These are phyloP conservation scores for Sabatieria punctata DNA, from an alignment of 2,888 invertebrate species.

Conservation along the genomic window DNA sequence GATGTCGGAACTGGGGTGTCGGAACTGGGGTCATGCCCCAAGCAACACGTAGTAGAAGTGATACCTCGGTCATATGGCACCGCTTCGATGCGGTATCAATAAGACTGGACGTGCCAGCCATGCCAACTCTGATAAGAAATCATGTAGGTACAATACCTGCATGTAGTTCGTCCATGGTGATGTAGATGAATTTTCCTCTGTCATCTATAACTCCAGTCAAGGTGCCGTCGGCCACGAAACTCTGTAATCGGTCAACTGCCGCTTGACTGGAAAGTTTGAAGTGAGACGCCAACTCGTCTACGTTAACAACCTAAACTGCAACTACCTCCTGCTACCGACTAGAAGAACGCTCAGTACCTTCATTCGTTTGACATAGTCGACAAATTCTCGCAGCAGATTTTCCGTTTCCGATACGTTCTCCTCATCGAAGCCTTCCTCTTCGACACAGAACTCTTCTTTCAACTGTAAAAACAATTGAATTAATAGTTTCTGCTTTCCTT, in stretches of 20 bases:
- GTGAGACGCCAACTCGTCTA: conserved; percentile 27
- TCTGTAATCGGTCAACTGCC: conserved; percentile 51
- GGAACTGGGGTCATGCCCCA: too few species aligned
- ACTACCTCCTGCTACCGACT: background rate
- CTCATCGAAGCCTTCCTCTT: conserved; percentile 13
- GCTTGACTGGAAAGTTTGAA: conserved; percentile 31
- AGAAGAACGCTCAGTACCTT: conserved; percentile 15
- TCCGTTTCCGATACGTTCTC: conserved; percentile 13
- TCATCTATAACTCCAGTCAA: conserved; percentile 95
- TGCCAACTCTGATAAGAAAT: background rate
- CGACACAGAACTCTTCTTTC: conserved; percentile 25
- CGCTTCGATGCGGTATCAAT: too few species aligned
- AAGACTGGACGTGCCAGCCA: too few species aligned
- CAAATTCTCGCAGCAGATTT: conserved; percentile 22
- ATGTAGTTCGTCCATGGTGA: conserved; percentile 70
- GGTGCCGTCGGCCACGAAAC: conserved; percentile 58
- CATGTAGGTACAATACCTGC: conserved; percentile 34
- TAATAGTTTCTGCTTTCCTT: too few species aligned
- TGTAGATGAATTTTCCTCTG: conserved; percentile 93
- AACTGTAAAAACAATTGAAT: conserved; percentile 13
- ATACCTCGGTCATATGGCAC: too few species aligned
- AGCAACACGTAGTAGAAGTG: too few species aligned
- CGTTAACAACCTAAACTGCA: conserved; percentile 23
- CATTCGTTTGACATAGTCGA: conserved; percentile 22
- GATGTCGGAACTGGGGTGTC: too few species aligned